These are phyloP conservation scores for Heteractis magnifica DNA, from an alignment of 92 coral and sea anemone genomes.

Conservation along the genomic window DNA sequence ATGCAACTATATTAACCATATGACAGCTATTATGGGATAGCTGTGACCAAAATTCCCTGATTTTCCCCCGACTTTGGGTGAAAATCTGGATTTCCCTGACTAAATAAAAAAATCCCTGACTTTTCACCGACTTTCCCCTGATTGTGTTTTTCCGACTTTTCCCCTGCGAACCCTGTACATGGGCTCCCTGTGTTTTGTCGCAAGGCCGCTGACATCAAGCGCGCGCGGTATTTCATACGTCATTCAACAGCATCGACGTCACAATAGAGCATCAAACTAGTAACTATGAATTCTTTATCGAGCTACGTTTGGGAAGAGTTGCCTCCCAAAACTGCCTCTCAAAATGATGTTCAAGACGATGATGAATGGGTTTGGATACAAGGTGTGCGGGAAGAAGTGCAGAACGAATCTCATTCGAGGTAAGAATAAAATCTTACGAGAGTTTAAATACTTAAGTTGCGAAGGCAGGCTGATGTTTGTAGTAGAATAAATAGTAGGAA, in stretches of 20 bases:
- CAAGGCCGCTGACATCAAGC: neutral
- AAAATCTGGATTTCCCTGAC: too few relatives aligned
- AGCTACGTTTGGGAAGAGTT: conserved; percentile 68
- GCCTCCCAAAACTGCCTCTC: conserved; percentile 20
- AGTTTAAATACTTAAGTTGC: conserved; percentile 3
- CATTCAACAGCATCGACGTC: conserved; percentile 12
- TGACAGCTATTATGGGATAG: too few relatives aligned
- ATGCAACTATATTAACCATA: too few relatives aligned
- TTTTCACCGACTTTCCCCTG: too few relatives aligned
- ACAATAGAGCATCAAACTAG: neutral
- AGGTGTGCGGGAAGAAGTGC: conserved; percentile 44
- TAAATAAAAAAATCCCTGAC: too few relatives aligned
- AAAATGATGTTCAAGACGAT: conserved; percentile 23
- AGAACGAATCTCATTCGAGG: conserved; percentile 15
- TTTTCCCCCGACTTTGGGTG: too few relatives aligned
- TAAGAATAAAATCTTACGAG: neutral
- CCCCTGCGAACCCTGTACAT: too few relatives aligned
- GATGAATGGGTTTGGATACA: conserved; percentile 96
- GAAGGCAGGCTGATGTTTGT: too few relatives aligned
- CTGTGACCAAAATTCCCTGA: too few relatives aligned
- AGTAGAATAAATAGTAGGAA: too few relatives aligned
- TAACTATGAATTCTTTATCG: conserved; percentile 43
- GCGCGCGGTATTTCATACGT: neutral
- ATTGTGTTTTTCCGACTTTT: too few relatives aligned
- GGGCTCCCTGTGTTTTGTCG: too few relatives aligned